phyloP scores from a whole-genome alignment of 2,888 invertebrate species.

The Volucella zonaria region DNA sequence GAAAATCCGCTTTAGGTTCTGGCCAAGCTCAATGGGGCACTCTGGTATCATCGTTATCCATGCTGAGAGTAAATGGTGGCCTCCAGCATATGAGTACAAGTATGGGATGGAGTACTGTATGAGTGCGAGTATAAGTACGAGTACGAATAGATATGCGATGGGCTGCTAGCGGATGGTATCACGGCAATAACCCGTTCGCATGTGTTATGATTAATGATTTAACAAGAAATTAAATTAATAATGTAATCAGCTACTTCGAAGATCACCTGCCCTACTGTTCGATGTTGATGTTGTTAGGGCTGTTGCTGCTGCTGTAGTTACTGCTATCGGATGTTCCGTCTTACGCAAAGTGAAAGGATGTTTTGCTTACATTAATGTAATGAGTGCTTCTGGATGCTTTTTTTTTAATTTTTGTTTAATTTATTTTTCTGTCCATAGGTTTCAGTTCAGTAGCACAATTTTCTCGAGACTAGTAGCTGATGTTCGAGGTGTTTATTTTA shows the following conservation, averaged over 20 bases:
- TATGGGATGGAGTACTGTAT: constrained; percentile 28
- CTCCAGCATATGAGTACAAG: constrained; percentile 26
- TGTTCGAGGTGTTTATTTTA: constrained; percentile 40
- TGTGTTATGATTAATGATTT: constrained; percentile 82
- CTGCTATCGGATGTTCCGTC: constrained; percentile 56
- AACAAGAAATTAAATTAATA: constrained; percentile 82
- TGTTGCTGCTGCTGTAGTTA: constrained; percentile 21
- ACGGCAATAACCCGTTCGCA: constrained; percentile 73
- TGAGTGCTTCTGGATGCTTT: constrained; percentile 78
- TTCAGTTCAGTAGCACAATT: constrained; percentile 58
- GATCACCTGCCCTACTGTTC: constrained; percentile 68
- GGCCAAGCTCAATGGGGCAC: constrained; percentile 62
- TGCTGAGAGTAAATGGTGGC: constrained; percentile 46
- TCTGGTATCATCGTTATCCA: constrained; percentile 66
- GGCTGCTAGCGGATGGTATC: constrained; percentile 40
- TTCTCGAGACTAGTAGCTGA: constrained; percentile 46
- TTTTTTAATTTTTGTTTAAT: constrained; percentile 78
- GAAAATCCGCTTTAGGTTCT: constrained; percentile 70
- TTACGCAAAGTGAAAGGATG: constrained; percentile 66
- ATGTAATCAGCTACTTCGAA: constrained; percentile 80
- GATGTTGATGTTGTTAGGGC: constrained; percentile 55
- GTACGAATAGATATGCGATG: neutral
- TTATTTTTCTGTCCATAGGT: constrained; percentile 77
- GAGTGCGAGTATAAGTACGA: neutral
- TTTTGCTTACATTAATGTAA: constrained; percentile 76